Evolutionary conservation across 2,113 vertebrate genomes (phyloP), one percentile per base, ranked within the genome.

Genomic region (Myiagra hebetior): DNA sequence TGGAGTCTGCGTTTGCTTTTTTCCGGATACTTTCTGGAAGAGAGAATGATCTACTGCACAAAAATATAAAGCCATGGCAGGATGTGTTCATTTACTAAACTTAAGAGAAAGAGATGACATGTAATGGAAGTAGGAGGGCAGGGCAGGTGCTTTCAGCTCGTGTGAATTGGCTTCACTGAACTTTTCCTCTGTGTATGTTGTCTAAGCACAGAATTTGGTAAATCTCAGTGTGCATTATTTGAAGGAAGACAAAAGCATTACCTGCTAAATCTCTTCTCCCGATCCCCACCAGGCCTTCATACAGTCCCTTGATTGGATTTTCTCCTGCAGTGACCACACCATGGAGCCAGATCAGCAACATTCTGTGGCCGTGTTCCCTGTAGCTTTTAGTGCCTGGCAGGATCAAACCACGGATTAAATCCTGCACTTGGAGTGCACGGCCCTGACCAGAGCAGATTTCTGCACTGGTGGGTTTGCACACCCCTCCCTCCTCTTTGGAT

Each of bases 301-400:
- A 99, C 9, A 99, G 96, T 26, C 91, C 98, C 97, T 99, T 99
- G 97, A 98, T 96, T 21, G 99, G 99, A 93, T 99, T 99, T 93
- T 99, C 97, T 33, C 98, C 97, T 1, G 98, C 98, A 6, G 69
- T 89, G 82, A 95, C 89, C 15, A 97, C 96, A 0, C 99, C 98
- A 4, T 99, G 99, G 49, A 99, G 98, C 99, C 99, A 99, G 92
- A 99, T 99, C 19, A 99, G 98, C 91, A 99, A 70, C 99, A 99
- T 99, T 21, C 98, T 95, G 87, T 99, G 98, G 12, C 99, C 98
- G 0, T 99, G 99, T 67, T 99, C 99, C 93, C 98, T 98, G 95
- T 98, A 99, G 97, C 99, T 99, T 92, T 98, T 99, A 76, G 95
- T 98, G 56, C 99, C 99, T 99, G 96, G 53, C 20, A 67, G 93